A percentile compares a stretch with the other conserved stretches of the same genome.
phyloP scores from a whole-genome alignment of 2,888 invertebrate species.

The Periphyllus acericola region DNA sequence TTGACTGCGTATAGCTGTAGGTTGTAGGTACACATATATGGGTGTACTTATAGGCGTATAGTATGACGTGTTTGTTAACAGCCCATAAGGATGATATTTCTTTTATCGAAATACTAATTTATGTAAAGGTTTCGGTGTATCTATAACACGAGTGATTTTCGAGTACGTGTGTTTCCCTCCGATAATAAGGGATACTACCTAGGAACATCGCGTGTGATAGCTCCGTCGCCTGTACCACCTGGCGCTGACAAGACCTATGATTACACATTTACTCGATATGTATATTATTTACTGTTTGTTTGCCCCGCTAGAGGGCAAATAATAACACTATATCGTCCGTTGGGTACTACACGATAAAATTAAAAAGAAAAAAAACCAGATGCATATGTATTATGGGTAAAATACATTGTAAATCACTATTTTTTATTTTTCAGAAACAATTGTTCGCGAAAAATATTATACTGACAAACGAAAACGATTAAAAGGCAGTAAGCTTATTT shows the following conservation, averaged over 20 bases:
- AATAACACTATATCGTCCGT: not conserved
- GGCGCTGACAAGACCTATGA: conserved; percentile 8
- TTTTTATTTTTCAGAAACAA: not conserved
- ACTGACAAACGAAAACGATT: not conserved
- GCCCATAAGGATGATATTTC: not conserved
- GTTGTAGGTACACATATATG: too few relatives aligned
- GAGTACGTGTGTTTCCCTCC: not conserved
- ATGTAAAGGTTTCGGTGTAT: conserved; percentile 7
- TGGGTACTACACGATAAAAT: not conserved
- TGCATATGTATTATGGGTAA: not conserved
- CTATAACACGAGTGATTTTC: conserved; percentile 9
- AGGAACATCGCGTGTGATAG: conserved; percentile 19
- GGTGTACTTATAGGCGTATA: not conserved
- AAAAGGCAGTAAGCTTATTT: not conserved
- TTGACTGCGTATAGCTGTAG: not conserved
- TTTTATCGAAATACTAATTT: not conserved
- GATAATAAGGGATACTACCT: not conserved
- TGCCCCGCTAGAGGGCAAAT: not conserved
- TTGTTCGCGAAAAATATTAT: not conserved
- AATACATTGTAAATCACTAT: not conserved
- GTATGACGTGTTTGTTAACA: not conserved
- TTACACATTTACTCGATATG: not conserved
- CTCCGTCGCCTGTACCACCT: not conserved
- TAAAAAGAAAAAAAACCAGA: not conserved
- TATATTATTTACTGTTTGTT: conserved; percentile 5